A percentile compares a stretch with the other conserved stretches of the same genome.
Conservation (phyloP, 2,888 invertebrate genomes). For the Emmelina monodactyla region DNA sequence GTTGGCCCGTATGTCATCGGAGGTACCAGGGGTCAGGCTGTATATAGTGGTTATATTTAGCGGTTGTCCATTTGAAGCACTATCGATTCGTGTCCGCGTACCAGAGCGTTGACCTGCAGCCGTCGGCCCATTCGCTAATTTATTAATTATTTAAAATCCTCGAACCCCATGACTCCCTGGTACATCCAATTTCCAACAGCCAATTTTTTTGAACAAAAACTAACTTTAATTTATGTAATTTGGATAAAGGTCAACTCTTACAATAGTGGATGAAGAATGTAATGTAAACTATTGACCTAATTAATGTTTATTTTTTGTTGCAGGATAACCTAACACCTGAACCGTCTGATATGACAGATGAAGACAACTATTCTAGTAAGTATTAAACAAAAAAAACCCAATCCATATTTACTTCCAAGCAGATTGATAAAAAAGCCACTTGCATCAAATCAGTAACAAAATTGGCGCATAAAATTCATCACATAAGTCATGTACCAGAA, state of each 20-base stretch:
- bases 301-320: constrained; percentile 40
- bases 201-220: no score
- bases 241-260: no score
- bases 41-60: constrained; percentile 40
- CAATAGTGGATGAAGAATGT: no score
- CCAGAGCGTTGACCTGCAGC: constrained; percentile 49
- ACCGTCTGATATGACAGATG: constrained; percentile 73
- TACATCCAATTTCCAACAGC: no score
- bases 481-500: constrained; percentile 12
- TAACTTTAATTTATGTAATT: no score
- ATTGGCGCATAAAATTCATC: constrained; percentile 6
- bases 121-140: constrained; percentile 54
- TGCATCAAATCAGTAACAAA: constrained; percentile 52
- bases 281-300: neutral
- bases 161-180: constrained; percentile 30
- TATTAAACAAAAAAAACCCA: constrained; percentile 13
- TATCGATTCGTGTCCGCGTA: constrained; percentile 54
- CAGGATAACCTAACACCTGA: constrained; percentile 78
- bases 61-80: constrained; percentile 58
- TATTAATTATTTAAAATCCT: constrained; percentile 55
- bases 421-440: constrained; percentile 34
- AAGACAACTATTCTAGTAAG: constrained; percentile 77
- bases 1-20: constrained; percentile 15
- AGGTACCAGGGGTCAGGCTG: constrained; percentile 26
- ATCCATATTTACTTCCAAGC: neutral